Evolutionary conservation across 2,797 vertebrate genomes (phyloP).

Genomic region (Lateolabrax maculatus): DNA sequence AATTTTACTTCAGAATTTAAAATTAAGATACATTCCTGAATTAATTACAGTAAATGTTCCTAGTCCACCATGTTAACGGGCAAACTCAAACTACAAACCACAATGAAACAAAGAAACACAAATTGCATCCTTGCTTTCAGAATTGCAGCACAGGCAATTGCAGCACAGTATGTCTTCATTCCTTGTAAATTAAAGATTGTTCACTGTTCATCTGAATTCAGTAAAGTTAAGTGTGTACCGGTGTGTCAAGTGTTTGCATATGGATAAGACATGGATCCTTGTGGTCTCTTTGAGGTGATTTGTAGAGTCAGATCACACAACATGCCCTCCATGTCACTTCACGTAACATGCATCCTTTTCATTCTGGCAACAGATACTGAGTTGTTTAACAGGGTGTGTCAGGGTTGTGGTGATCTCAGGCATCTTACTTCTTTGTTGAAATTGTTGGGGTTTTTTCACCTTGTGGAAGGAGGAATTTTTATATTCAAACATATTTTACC

Average conservation of each 20-base stretch:
- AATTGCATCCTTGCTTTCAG: not conserved
- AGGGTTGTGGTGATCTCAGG: not conserved
- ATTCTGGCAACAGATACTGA: not conserved
- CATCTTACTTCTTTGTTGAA: not conserved
- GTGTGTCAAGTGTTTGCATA: not conserved
- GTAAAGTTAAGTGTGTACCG: not conserved
- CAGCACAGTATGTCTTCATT: not conserved
- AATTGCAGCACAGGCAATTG: not conserved
- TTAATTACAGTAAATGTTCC: not conserved
- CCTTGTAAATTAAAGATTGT: not conserved
- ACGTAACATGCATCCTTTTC: not conserved
- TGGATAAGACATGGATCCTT: not conserved
- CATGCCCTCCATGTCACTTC: not conserved
- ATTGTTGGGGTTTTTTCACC: too few species aligned
- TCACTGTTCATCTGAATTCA: not conserved
- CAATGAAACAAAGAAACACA: constrained; percentile 10
- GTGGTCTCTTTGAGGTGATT: not conserved
- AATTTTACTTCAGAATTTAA: not conserved
- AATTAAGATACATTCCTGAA: not conserved
- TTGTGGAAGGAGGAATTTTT: not conserved
- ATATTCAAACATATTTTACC: not conserved
- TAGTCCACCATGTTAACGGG: constrained; percentile 4
- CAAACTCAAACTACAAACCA: not conserved
- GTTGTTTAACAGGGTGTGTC: not conserved
- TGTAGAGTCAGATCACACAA: not conserved